A percentile compares a stretch with the other conserved stretches of the same genome.
Evolutionary conservation across 2,797 vertebrate genomes (phyloP).

Genomic region (Pipistrellus pipistrellus): DNA sequence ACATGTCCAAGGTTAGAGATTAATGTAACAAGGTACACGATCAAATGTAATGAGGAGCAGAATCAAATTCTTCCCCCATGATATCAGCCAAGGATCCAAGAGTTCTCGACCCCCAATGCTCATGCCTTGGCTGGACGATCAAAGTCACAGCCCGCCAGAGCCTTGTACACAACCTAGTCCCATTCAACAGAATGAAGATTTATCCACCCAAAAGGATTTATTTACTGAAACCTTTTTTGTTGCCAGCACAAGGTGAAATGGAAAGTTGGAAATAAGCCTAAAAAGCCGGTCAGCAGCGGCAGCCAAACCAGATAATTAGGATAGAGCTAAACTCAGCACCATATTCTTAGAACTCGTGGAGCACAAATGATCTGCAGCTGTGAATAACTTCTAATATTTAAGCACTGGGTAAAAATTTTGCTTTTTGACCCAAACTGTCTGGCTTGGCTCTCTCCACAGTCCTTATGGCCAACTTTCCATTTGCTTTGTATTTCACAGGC

Average conservation of each 20-base stretch:
- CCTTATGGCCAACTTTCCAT: conserved; percentile 55
- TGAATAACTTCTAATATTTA: conserved; percentile 58
- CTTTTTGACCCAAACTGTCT: conserved; percentile 62
- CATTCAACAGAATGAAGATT: not conserved
- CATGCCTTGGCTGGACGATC: not conserved
- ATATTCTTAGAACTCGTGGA: conserved; percentile 43
- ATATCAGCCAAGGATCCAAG: not conserved
- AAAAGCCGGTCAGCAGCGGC: not conserved
- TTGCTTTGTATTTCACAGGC: conserved; percentile 48
- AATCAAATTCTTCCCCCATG: not conserved
- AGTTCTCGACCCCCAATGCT: not conserved
- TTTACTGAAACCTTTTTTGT: not conserved
- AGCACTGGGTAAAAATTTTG: conserved; percentile 22
- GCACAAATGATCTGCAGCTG: conserved; percentile 73
- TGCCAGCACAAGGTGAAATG: conserved; percentile 64
- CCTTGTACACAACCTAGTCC: not conserved
- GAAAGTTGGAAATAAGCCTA: conserved; percentile 60
- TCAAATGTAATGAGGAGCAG: conserved; percentile 13
- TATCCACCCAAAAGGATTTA: conserved; percentile 33
- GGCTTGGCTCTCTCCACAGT: conserved; percentile 37
- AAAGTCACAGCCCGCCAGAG: not conserved
- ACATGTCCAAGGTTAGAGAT: conserved; percentile 16
- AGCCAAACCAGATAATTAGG: conserved; percentile 60
- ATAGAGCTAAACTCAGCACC: conserved; percentile 38
- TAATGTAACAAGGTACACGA: not conserved